Conservation (phyloP, 2,113 vertebrate genomes). For the Erinaceus europaeus region DNA sequence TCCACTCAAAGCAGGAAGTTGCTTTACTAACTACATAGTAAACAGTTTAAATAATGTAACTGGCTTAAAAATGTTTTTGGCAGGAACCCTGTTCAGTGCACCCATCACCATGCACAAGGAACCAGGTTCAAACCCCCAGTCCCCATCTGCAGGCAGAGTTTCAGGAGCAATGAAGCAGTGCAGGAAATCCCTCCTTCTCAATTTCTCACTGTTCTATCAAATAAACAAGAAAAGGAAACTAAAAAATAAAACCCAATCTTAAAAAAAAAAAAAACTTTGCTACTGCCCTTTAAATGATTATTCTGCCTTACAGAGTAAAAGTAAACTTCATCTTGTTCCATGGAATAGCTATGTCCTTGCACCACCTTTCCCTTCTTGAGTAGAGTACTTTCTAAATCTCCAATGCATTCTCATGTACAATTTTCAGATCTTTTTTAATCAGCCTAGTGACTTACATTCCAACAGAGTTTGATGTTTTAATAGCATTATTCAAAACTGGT, state of each 20-base stretch:
- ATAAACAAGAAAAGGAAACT: too few species aligned
- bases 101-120: too few species aligned
- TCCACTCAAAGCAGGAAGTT: neutral
- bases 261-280: neutral
- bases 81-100: too few species aligned
- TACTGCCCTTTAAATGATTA: too few species aligned
- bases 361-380: neutral
- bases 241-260: too few species aligned
- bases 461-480: slow-evolving; percentile 34
- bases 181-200: too few species aligned
- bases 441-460: neutral
- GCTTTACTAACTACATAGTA: neutral
- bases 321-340: neutral
- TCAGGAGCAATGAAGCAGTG: too few species aligned
- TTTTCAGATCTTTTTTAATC: neutral
- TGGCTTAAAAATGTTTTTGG: neutral
- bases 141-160: too few species aligned
- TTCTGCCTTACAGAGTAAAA: neutral
- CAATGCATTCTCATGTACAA: neutral
- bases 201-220: too few species aligned
- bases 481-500: neutral
- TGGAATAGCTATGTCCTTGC: neutral
- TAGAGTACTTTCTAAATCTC: neutral
- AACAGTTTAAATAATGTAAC: neutral
- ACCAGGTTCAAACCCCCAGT: too few species aligned